Conservation (phyloP, 1,140 invertebrate species). For the Scaptodrosophila lebanonensis region DNA sequence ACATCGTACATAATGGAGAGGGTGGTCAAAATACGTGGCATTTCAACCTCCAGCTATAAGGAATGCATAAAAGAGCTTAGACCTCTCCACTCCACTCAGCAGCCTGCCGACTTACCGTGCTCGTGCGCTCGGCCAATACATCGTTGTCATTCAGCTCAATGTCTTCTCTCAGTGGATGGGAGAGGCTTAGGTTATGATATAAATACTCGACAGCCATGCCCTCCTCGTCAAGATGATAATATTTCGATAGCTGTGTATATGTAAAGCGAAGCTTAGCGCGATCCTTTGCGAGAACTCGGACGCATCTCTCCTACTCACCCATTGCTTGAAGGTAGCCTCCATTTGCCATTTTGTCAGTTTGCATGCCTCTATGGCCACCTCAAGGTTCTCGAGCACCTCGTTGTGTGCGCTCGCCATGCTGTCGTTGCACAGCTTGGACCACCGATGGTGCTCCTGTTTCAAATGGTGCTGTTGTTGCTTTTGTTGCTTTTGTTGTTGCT, state of each 20-base stretch:
- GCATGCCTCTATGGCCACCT: no score
- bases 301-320: constrained; percentile 33
- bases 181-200: background rate
- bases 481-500: no score
- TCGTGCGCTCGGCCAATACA: background rate
- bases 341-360: background rate
- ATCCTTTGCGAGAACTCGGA: no score
- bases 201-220: background rate
- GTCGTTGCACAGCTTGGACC: no score
- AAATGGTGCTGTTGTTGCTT: no score
- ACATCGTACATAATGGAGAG: constrained; percentile 14
- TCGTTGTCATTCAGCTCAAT: background rate
- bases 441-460: no score
- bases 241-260: no score
- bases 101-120: background rate
- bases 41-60: background rate
- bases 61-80: no score
- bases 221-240: background rate
- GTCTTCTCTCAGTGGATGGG: constrained; percentile 23
- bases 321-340: constrained; percentile 19
- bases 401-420: no score
- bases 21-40: constrained; percentile 16
- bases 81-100: no score
- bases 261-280: no score
- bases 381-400: no score